Percentiles rank a stretch among this genome's conserved stretches.
phyloP scores from a whole-genome alignment of 2,113 vertebrate species.

The Pleuronectes platessa region DNA sequence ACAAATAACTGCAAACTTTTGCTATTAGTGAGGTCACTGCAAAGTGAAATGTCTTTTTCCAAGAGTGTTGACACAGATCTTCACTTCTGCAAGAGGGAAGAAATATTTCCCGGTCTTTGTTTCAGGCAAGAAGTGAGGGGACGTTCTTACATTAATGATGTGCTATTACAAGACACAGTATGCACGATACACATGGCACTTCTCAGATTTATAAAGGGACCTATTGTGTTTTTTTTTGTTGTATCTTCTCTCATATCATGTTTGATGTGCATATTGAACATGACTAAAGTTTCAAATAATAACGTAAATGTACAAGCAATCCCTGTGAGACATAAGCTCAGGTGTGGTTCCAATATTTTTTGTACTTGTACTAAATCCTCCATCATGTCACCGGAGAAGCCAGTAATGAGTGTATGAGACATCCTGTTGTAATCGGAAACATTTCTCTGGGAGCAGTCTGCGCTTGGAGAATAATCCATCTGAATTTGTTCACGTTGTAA shows the following conservation, averaged over 20 bases:
- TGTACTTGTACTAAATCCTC: not conserved
- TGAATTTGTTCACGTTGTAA: not conserved
- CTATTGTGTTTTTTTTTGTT: not conserved
- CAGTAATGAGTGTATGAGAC: not conserved
- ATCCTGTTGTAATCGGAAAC: not conserved
- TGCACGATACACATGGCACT: too few relatives aligned
- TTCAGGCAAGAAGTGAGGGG: not conserved
- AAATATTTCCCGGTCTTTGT: not conserved
- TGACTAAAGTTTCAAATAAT: not conserved
- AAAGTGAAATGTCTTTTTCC: conserved; percentile 55
- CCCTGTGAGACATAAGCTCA: not conserved
- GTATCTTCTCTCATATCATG: not conserved
- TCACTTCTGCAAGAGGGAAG: conserved; percentile 9
- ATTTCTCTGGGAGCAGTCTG: not conserved
- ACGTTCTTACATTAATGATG: not conserved
- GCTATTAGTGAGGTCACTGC: conserved; percentile 66
- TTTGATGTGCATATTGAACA: not conserved
- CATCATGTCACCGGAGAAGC: not conserved
- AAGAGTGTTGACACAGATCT: conserved; percentile 53
- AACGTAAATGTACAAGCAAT: not conserved
- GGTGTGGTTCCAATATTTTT: not conserved
- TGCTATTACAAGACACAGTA: not conserved
- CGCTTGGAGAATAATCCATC: not conserved
- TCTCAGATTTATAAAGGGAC: not conserved
- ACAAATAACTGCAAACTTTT: conserved; percentile 74